Evolutionary conservation across 2,797 vertebrate species (phyloP), one percentile per base, ranked within the genome.

Genomic region (Lerista edwardsae): DNA sequence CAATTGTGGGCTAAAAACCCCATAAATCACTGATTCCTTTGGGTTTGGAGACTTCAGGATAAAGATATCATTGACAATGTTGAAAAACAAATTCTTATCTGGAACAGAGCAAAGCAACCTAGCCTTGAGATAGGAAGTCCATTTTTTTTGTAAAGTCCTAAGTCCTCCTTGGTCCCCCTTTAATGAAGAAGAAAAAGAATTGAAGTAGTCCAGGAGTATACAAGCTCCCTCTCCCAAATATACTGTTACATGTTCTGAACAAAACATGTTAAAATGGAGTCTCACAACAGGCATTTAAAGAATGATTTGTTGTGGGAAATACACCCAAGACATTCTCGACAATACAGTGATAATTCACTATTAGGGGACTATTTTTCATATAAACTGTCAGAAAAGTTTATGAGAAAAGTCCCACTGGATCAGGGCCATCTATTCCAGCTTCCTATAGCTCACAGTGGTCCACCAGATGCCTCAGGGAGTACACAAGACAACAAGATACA

Each of bases 121-220:
- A 82, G 98, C 98, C 93, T 99, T 99, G 78, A 99, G 97, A 95
- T 99, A 99, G 8, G 98, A 97, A 0, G 98, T 99, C 98, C 98
- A 99, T 91, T 99, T 99, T 93, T 98, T 99, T 93, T 99, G 98
- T 83, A 99, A 94, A 23, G 97, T 99, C 91, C 98, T 96, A 92
- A 98, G 96, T 47, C 98, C 98, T 0, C 98, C 98, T 77, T 97
- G 96, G 95, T 99, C 98, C 0, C 98, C 97, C 98, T 99, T 94
- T 61, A 41, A 47, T 34, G 80, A 87, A 86, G 41, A 29, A 6
- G 10, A 41, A 34, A 86, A n/a, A 27, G 31, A 61, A 55, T 2
- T 55, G 14, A 3, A 55, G 51, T 15, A 6, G 10, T 68, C 0
- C 68, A 65, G 34, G n/a, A 59, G 3, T 73, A 25, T 75, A 62